A percentile compares a stretch with the other conserved stretches of the same genome.
Conservation (phyloP, 2,113 vertebrate genomes). For the Cynocephalus volans region DNA sequence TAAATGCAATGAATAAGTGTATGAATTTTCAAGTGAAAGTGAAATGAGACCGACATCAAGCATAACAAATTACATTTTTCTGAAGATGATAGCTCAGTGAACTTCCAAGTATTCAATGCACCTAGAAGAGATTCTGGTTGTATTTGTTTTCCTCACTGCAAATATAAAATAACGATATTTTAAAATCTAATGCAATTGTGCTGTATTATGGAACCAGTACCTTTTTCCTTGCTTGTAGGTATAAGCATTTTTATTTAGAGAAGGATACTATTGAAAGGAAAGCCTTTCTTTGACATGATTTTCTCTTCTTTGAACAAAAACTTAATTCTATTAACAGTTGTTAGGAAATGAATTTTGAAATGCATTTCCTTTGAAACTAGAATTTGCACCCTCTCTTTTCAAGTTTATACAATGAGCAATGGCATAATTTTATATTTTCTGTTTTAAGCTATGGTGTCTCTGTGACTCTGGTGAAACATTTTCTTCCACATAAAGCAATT, state of each 20-base stretch:
- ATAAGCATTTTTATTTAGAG: background rate
- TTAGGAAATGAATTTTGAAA: background rate
- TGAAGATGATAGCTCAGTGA: background rate
- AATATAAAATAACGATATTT: background rate
- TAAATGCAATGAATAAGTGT: background rate
- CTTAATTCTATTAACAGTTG: background rate
- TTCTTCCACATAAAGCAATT: constrained; percentile 14
- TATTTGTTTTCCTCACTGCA: background rate
- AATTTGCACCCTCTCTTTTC: background rate
- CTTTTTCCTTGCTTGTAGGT: background rate
- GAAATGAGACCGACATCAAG: background rate
- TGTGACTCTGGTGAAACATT: background rate
- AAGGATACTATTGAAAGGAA: background rate
- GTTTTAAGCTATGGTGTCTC: background rate
- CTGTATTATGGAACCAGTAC: background rate
- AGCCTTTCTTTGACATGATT: background rate
- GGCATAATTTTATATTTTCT: background rate
- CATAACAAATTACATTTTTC: background rate
- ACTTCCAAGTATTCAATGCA: background rate
- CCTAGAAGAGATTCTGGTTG: background rate
- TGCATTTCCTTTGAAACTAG: background rate
- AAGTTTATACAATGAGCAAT: background rate
- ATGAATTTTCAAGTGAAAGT: background rate
- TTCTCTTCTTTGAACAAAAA: background rate
- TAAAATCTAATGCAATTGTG: background rate